Percentiles rank a stretch among this genome's conserved stretches.
These are phyloP conservation scores for Penelope pileata DNA, from an alignment of 2,113 vertebrate species.

Conservation along the genomic window DNA sequence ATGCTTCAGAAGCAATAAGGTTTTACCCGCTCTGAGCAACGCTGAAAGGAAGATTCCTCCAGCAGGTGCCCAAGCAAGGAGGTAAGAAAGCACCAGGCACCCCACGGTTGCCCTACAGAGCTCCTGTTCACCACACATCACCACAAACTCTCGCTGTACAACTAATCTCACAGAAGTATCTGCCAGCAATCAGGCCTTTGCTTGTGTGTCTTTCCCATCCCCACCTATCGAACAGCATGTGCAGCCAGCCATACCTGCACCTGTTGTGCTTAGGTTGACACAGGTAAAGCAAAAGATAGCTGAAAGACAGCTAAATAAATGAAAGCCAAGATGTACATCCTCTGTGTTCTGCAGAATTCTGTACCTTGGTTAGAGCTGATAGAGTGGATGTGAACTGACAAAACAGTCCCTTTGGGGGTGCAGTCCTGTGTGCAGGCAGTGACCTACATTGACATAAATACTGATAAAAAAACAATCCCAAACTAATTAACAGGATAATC, in stretches of 20 bases:
- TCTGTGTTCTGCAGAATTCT: background rate
- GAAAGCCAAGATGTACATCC: background rate
- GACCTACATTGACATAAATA: background rate
- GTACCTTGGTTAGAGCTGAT: background rate
- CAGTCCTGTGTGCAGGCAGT: fast-evolving
- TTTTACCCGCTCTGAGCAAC: background rate
- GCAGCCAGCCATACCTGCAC: background rate
- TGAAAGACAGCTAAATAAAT: background rate
- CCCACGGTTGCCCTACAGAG: background rate
- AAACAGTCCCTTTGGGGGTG: background rate
- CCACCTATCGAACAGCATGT: background rate
- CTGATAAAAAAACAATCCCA: background rate
- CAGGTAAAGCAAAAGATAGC: background rate
- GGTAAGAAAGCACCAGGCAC: background rate
- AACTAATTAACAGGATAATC: background rate
- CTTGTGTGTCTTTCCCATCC: background rate
- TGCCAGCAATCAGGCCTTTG: background rate
- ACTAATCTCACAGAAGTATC: background rate
- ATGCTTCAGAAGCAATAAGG: background rate
- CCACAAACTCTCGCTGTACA: background rate
- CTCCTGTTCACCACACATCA: background rate
- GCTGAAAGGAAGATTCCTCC: background rate
- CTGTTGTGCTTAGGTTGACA: background rate
- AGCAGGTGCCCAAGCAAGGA: background rate
- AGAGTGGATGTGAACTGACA: background rate